Evolutionary conservation across 2,888 invertebrate species (phyloP).

Genomic region (Hydrotaea cyrtoneurina): DNA sequence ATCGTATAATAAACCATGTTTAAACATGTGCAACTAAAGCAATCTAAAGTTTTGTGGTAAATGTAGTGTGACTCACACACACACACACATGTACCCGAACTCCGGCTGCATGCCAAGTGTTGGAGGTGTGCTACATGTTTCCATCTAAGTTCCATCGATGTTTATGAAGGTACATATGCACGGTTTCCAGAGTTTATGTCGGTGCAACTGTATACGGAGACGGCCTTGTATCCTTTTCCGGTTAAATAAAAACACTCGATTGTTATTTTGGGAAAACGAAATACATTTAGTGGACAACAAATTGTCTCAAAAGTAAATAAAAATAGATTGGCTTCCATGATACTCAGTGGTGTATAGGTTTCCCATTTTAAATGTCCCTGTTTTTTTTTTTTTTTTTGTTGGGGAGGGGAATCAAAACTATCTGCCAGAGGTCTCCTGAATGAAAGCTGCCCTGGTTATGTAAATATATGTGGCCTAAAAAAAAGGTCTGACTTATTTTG

Average conservation of each 20-base stretch:
- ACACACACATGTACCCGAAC: slow-evolving; percentile 25
- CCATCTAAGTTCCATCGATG: neutral
- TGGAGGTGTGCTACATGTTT: neutral
- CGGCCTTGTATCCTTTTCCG: slow-evolving; percentile 50
- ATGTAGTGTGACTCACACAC: slow-evolving; percentile 52
- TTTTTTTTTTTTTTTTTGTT: neutral
- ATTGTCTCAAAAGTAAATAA: slow-evolving; percentile 26
- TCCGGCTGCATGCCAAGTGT: neutral
- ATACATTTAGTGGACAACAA: neutral
- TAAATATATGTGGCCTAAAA: no score
- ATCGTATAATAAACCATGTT: neutral
- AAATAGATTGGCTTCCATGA: slow-evolving; percentile 22
- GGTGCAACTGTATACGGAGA: no score
- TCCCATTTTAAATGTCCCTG: neutral
- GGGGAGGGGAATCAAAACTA: neutral
- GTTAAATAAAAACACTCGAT: slow-evolving; percentile 42
- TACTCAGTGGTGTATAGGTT: neutral
- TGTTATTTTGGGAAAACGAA: slow-evolving; percentile 28
- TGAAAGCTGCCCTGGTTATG: neutral
- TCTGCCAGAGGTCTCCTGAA: neutral
- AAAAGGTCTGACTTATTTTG: neutral
- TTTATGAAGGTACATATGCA: neutral
- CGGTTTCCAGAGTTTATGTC: no score
- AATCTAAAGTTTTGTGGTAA: slow-evolving; percentile 50
- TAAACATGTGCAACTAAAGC: slow-evolving; percentile 53